phyloP scores from a whole-genome alignment of 2,888 invertebrate genomes.

The Hydroisotoma schaefferi region DNA sequence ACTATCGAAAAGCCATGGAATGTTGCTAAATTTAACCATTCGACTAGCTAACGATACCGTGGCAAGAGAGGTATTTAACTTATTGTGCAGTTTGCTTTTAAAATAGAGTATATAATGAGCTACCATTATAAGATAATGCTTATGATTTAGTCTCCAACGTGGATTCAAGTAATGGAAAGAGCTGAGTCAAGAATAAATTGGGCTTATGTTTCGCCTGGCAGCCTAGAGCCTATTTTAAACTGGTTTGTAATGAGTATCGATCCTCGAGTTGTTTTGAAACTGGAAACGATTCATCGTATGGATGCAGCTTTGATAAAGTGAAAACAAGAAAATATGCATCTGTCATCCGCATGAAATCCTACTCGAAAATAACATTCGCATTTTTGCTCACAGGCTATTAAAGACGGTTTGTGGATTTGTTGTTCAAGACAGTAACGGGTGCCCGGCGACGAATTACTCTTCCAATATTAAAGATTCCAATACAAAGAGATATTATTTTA shows the following conservation, averaged over 20 bases:
- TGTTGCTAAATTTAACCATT: conserved; percentile 65
- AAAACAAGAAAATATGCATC: conserved; percentile 40
- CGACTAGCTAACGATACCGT: conserved; percentile 70
- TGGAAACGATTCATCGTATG: conserved; percentile 48
- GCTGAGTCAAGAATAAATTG: conserved; percentile 62
- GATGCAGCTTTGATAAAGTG: conserved; percentile 44
- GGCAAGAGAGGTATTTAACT: conserved; percentile 58
- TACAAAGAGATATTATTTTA: conserved; percentile 61
- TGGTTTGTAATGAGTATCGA: conserved; percentile 73
- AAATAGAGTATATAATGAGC: too few species aligned
- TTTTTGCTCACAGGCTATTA: conserved; percentile 56
- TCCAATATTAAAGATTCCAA: conserved; percentile 52
- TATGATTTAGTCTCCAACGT: conserved; percentile 53
- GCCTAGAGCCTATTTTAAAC: conserved; percentile 65
- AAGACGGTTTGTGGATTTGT: conserved; percentile 62
- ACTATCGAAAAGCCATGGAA: conserved; percentile 59
- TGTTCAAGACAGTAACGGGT: conserved; percentile 46
- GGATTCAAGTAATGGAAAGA: conserved; percentile 58
- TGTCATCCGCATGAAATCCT: neutral
- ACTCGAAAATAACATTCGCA: too few species aligned
- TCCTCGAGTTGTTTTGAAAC: conserved; percentile 61
- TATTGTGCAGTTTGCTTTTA: neutral
- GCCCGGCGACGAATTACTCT: neutral
- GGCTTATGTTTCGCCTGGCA: conserved; percentile 61
- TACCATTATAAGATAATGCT: conserved; percentile 6